Evolutionary conservation across 2,113 vertebrate species (phyloP).

Genomic region (Sorex fumeus): DNA sequence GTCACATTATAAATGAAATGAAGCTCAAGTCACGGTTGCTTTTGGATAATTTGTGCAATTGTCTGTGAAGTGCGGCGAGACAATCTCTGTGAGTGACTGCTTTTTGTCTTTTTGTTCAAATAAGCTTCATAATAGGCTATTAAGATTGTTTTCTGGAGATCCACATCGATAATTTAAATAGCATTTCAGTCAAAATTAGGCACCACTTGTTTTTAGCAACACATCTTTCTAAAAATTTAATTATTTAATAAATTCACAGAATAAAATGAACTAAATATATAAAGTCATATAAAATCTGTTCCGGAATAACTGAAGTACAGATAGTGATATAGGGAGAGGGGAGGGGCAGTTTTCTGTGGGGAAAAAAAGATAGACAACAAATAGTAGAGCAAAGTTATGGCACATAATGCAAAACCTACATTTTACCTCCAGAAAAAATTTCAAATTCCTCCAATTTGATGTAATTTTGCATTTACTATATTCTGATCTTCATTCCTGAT

Average conservation of each 20-base stretch:
- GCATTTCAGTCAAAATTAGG: constrained; percentile 51
- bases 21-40: constrained; percentile 73
- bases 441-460: constrained; percentile 48
- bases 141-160: constrained; percentile 81
- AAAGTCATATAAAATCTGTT: constrained; percentile 50
- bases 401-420: background rate
- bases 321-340: background rate
- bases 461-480: constrained; percentile 60
- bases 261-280: constrained; percentile 24
- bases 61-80: constrained; percentile 84
- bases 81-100: constrained; percentile 78
- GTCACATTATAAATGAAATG: constrained; percentile 81
- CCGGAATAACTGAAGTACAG: constrained; percentile 2
- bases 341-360: background rate
- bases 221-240: constrained; percentile 65
- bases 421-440: background rate
- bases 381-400: background rate
- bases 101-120: constrained; percentile 82
- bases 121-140: constrained; percentile 75
- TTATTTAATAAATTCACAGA: constrained; percentile 62
- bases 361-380: constrained; percentile 35
- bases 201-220: constrained; percentile 73
- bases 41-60: constrained; percentile 86
- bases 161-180: constrained; percentile 82
- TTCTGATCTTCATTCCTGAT: constrained; percentile 42